phyloP scores from a whole-genome alignment of 2,888 invertebrate genomes.

The Molorchus minor region DNA sequence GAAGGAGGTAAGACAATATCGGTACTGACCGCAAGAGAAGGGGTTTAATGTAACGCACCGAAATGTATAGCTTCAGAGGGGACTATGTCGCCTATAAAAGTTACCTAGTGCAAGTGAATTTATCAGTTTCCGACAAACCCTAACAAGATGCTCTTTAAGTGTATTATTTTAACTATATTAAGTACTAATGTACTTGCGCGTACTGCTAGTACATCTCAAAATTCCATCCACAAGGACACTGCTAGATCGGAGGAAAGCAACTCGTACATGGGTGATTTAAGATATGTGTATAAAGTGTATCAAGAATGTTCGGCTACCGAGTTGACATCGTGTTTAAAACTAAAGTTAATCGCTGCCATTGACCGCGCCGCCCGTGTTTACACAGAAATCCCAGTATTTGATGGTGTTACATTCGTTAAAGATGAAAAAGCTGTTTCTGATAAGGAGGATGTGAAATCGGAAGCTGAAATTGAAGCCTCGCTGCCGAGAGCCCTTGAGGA shows the following conservation, averaged over 20 bases:
- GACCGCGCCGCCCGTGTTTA: conserved; percentile 74
- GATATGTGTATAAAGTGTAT: conserved; percentile 80
- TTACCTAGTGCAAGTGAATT: conserved; percentile 60
- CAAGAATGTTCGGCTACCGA: conserved; percentile 80
- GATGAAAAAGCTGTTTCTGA: conserved; percentile 65
- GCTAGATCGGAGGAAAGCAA: conserved; percentile 54
- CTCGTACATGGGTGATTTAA: conserved; percentile 71
- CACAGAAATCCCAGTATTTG: conserved; percentile 72
- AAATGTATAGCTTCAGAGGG: conserved; percentile 51
- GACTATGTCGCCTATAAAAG: conserved; percentile 56
- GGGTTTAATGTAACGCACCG: conserved; percentile 8
- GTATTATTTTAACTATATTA: conserved; percentile 68
- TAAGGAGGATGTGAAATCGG: conserved; percentile 63
- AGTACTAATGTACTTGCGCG: conserved; percentile 66
- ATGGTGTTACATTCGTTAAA: conserved; percentile 80
- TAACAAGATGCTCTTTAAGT: conserved; percentile 67
- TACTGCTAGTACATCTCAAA: conserved; percentile 62
- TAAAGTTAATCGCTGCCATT: conserved; percentile 80
- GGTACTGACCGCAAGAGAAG: conserved; percentile 22
- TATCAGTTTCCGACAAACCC: conserved; percentile 56
- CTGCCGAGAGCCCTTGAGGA: conserved; percentile 79
- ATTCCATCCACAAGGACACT: conserved; percentile 56
- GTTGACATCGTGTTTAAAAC: conserved; percentile 77
- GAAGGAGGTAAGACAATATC: conserved; percentile 35
- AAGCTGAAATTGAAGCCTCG: conserved; percentile 74